phyloP scores from a whole-genome alignment of 2,113 vertebrate species.

The Actenoides lindsayi region DNA sequence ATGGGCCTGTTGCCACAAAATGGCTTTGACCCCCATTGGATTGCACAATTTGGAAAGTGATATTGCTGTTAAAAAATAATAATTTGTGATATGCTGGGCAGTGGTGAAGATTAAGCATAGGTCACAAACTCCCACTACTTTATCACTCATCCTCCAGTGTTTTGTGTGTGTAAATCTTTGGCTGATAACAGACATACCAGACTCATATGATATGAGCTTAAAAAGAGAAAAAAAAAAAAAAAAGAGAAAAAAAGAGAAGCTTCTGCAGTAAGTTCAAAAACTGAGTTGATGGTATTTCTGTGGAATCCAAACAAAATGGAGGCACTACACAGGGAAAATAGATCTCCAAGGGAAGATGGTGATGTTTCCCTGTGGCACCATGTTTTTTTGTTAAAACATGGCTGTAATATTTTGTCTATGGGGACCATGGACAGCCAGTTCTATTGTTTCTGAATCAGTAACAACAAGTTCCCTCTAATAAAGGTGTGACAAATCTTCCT shows the following conservation, averaged over 20 bases:
- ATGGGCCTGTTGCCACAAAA: background rate
- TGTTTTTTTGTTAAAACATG: background rate
- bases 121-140: background rate
- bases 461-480: background rate
- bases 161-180: background rate
- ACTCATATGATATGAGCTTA: background rate
- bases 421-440: background rate
- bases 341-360: background rate
- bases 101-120: background rate
- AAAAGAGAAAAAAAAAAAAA: background rate
- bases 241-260: background rate
- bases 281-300: background rate
- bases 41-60: background rate
- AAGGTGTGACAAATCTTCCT: slow-evolving; percentile 3
- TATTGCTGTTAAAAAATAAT: background rate
- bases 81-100: background rate
- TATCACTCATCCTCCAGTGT: background rate
- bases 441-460: background rate
- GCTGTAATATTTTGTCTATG: background rate
- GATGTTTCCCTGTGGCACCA: background rate
- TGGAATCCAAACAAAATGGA: background rate
- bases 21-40: background rate
- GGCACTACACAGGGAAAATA: background rate
- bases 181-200: background rate
- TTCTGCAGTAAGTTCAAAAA: background rate